These are phyloP conservation scores for Sycophaga agraensis DNA, from an alignment of 1,140 invertebrate genomes.

Conservation along the genomic window DNA sequence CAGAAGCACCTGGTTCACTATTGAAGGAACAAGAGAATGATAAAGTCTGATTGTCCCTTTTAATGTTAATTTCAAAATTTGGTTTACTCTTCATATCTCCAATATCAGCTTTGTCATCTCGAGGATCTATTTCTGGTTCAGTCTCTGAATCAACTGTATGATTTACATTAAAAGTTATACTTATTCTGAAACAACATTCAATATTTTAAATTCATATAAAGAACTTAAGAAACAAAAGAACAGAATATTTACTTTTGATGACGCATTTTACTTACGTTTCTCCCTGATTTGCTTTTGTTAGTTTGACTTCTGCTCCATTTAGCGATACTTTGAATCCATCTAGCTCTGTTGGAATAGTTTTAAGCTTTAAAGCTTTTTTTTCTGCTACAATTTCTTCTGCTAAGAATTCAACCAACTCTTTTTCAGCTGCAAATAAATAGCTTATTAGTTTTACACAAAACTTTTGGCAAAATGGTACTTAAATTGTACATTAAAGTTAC, in stretches of 20 bases:
- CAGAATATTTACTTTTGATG: too few species aligned
- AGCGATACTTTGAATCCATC: constrained; percentile 77
- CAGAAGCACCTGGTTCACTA: constrained; percentile 61
- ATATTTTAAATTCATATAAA: background rate
- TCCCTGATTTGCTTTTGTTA: constrained; percentile 66
- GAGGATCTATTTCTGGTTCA: constrained; percentile 65
- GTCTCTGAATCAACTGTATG: constrained; percentile 82
- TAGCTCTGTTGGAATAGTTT: constrained; percentile 72
- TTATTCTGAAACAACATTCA: constrained; percentile 62
- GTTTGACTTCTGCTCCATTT: constrained; percentile 75
- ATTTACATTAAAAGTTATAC: constrained; percentile 83
- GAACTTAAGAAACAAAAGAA: too few species aligned
- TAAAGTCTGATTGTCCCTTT: constrained; percentile 72
- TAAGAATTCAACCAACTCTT: constrained; percentile 83
- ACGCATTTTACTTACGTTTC: constrained; percentile 73
- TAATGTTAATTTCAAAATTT: constrained; percentile 80
- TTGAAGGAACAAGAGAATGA: constrained; percentile 82
- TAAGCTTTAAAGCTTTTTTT: constrained; percentile 75
- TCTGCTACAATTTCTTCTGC: constrained; percentile 87
- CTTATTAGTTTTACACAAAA: too few species aligned
- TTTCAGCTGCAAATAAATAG: constrained; percentile 67
- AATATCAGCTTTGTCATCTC: constrained; percentile 69
- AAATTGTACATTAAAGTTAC: too few species aligned
- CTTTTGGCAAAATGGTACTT: too few species aligned
- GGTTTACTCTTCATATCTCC: constrained; percentile 86